Evolutionary conservation across 2,888 invertebrate genomes (phyloP).

Genomic region (Fragum whitleyi): DNA sequence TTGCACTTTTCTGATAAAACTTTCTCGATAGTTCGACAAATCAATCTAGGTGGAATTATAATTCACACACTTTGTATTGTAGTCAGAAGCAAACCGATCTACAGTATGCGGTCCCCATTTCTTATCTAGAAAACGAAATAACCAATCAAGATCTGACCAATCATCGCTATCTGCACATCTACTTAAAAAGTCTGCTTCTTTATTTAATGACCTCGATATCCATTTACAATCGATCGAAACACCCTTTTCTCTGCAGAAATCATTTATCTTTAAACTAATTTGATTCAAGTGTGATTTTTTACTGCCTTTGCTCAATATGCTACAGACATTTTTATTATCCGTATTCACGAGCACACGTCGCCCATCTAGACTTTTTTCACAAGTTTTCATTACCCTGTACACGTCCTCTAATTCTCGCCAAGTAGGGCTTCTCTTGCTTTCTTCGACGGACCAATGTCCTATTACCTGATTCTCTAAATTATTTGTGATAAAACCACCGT

Average conservation of each 20-base stretch:
- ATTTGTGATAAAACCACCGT: constrained; percentile 43
- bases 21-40: constrained; percentile 26
- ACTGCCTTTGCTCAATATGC: constrained; percentile 50
- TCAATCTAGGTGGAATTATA: constrained; percentile 49
- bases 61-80: constrained; percentile 46
- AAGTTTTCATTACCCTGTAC: constrained; percentile 32
- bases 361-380: constrained; percentile 30
- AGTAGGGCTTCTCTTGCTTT: constrained; percentile 52
- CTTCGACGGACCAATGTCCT: constrained; percentile 40
- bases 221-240: constrained; percentile 44
- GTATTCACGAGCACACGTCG: constrained; percentile 35
- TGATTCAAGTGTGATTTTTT: constrained; percentile 43
- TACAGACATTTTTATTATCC: constrained; percentile 52
- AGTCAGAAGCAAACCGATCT: constrained; percentile 48
- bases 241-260: constrained; percentile 34
- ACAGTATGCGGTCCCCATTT: constrained; percentile 49
- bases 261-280: constrained; percentile 40
- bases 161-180: constrained; percentile 42
- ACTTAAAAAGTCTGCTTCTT: constrained; percentile 53
- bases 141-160: constrained; percentile 49
- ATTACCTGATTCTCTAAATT: constrained; percentile 28
- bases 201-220: constrained; percentile 53
- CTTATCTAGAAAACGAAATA: constrained; percentile 47
- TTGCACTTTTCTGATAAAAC: constrained; percentile 7
- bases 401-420: constrained; percentile 59